Evolutionary conservation across 2,888 invertebrate genomes (phyloP), one percentile per base, ranked within the genome.

Genomic region (Vesta saturnalis): DNA sequence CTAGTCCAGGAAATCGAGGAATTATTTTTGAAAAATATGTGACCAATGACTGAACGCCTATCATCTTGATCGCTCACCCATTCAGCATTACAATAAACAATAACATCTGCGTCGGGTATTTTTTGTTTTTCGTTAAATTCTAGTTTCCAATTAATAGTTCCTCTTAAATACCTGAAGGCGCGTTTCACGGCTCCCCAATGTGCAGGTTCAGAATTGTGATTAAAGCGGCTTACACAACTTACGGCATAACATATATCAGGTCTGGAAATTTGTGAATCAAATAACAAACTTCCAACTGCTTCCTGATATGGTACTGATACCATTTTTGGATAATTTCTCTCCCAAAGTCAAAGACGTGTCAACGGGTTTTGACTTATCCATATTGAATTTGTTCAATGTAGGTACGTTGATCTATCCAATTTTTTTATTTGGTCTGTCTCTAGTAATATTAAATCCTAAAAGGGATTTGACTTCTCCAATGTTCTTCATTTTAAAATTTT

Each of bases 191-290:
- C 47, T 8, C 6, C 12, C 47, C 47, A 47, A 47, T 47, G 14
- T 14, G 47, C 5, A 8, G 4, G 47, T 14, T 15, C 47, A 8
- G 47, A n/a, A 15, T 47, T 47, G 4, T 47, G 47, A 47, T 47
- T 47, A 15, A 47, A 47, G n/a, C 47, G n/a, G n/a, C 47, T 47
- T 47, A 15, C 47, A 47, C 15, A 47, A 47, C n/a, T n/a, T n/a
- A n/a, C n/a, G n/a, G n/a, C n/a, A n/a, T n/a, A n/a, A n/a, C n/a
- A n/a, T n/a, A n/a, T 14, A 12, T 14, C 14, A 47, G 47, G 47
- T 15, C 47, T 47, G 12, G 14, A 47, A 47, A 47, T 14, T 15
- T 47, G 14, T 47, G 47, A 6, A 12, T 4, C n/a, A 47, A 47
- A 47, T 5, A 14, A 47, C 47, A 47, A 14, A 47, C 8, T 14